Base-by-base conservation (phyloP, 2,888 invertebrate genomes). In the Hyposoter didymator region DNA sequence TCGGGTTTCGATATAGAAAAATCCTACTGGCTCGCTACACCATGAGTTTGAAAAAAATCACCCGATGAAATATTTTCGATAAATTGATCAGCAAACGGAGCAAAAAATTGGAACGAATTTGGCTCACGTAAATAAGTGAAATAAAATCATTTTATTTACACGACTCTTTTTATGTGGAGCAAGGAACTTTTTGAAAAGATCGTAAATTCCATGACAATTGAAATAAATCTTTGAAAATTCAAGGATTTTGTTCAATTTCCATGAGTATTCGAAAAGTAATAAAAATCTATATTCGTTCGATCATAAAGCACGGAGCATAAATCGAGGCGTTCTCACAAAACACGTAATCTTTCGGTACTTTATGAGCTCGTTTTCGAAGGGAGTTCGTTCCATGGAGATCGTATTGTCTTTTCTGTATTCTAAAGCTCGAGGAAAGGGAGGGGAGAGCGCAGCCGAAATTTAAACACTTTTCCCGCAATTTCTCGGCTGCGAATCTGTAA, bases 241-340 rank as follows among this genome's bases (percentile, higher is more conserved):
- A 22, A 55, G 22, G 10, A 22, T 12, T 55, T 17, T 2, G 22
- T 67, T 22, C 14, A 62, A 39, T 22, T 45, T 47, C 8, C 2
- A 62, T 4, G 17, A 35, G 47, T 12, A 52, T 19, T 43, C 28
- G 35, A 35, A 55, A 62, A 39, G 52, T 52, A 69, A 62, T 82
- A 55, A 70, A 79, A 85, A 82, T 82, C 78, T 81, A 82, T 74
- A 82, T 85, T 70, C 49, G 78, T 74, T 82, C 74, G 70, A 64
- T 35, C 22, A 75, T 83, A 49, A 76, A 78, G 59, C 22, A 43
- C 32, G 39, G 5, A 39, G 59, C 52, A 52, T 52, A 19, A 22
- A 55, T 3, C 22, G 22, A 55, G 22, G 19, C 22, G 19, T 55
- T 55, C 14, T 59, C 19, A 12, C 22, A 59, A 35, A 67, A 70